Evolutionary conservation across 2,888 invertebrate genomes (phyloP).

Genomic region (Apoderus coryli): DNA sequence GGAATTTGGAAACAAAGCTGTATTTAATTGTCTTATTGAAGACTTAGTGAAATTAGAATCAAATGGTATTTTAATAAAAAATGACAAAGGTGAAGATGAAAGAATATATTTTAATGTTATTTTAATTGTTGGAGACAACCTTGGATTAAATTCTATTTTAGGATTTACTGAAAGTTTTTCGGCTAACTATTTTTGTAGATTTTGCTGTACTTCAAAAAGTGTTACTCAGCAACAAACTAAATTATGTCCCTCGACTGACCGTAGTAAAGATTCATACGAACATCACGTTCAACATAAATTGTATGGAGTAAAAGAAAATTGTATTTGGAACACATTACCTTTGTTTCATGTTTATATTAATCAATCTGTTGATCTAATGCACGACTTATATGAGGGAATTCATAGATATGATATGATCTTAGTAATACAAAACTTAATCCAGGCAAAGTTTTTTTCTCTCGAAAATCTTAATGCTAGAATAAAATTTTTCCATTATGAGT

Average conservation of each 20-base stretch:
- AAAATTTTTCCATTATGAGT: constrained; percentile 10
- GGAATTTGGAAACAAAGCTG: constrained; percentile 14
- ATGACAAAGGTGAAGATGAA: constrained; percentile 3
- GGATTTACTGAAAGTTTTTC: constrained; percentile 13
- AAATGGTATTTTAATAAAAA: constrained; percentile 14
- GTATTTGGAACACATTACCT: constrained; percentile 12
- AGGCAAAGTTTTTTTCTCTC: constrained; percentile 10
- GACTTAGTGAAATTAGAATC: constrained; percentile 16
- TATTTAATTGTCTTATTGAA: constrained; percentile 16
- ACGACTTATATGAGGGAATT: constrained; percentile 14
- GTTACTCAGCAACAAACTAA: constrained; percentile 5
- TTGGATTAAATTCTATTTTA: constrained; percentile 13
- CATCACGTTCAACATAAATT: constrained; percentile 5
- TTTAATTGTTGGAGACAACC: constrained; percentile 12
- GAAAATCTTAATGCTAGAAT: constrained; percentile 11
- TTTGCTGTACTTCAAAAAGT: constrained; percentile 10
- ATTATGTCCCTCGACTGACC: constrained; percentile 1
- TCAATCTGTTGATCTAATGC: constrained; percentile 14
- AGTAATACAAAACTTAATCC: constrained; percentile 11
- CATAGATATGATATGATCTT: constrained; percentile 13
- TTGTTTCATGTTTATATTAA: constrained; percentile 13
- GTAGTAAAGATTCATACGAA: constrained; percentile 6
- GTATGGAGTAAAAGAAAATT: constrained; percentile 13
- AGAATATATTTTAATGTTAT: constrained; percentile 13
- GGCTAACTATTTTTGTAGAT: constrained; percentile 12